Evolutionary conservation across 1,140 invertebrate genomes (phyloP), one percentile per base, ranked within the genome.

Genomic region (Brachionus sp.): DNA sequence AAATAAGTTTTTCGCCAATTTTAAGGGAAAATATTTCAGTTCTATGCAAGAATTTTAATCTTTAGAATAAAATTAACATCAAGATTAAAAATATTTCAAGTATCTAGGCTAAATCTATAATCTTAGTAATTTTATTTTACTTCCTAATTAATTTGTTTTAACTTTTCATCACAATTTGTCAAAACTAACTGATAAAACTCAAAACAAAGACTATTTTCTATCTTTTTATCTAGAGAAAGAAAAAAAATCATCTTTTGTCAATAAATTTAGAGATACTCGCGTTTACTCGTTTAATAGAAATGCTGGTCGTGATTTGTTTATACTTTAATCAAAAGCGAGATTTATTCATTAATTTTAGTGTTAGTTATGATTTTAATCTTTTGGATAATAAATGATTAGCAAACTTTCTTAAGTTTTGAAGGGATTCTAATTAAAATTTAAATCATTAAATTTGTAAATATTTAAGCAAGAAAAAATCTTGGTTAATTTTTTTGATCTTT

Each of bases 101-200:
- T 23, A 57, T 57, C 50, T 57, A 57, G 50, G 50, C 50, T 57
- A 57, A 57, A 57, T 57, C 50, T 16, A 3, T 57, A 57, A 57
- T 57, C 50, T 57, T 57, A 19, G 50, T 57, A 5, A 7, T 16
- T 68, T 68, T 68, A 46, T 46, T 13, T 68, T 68, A 13, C 9
- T 68, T 68, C 35, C 35, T 68, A 35, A 68, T 68, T 68, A 35
- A 68, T 68, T 35, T 35, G 25, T 37, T 68, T 68, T 35, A 68
- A 68, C 35, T 68, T 35, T 35, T 68, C 13, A 35, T 68, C 35
- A 25, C 19, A 57, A 57, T 68, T 35, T 68, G 64, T 33, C 64
- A 68, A 68, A 68, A 37, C 25, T 33, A 29, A 5, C 10, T 46
- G n/a, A 46, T 13, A 46, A 46, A 13, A 46, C 44, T 46, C 10